Conservation (phyloP, 2,888 invertebrate species). For the Ormyrus pomaceus region DNA sequence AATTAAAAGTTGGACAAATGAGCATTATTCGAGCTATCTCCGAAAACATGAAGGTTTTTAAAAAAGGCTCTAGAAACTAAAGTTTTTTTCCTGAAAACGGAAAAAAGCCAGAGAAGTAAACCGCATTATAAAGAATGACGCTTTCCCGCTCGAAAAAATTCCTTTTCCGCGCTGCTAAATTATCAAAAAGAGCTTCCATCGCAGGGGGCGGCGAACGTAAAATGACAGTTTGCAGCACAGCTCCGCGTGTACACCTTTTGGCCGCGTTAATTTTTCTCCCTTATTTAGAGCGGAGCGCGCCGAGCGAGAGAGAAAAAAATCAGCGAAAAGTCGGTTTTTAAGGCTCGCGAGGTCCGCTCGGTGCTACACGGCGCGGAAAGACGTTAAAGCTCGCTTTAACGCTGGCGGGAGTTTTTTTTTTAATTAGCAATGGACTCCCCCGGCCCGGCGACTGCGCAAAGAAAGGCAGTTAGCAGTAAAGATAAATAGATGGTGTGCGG, state of each 20-base stretch:
- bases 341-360: background rate
- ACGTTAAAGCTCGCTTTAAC: constrained; percentile 26
- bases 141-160: constrained; percentile 2
- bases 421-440: constrained; percentile 43
- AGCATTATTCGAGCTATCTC: no score
- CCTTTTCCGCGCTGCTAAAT: background rate
- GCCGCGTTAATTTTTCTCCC: constrained; percentile 24
- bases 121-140: background rate
- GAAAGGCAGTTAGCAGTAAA: constrained; percentile 57
- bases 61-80: background rate
- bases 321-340: constrained; percentile 20
- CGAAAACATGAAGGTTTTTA: background rate
- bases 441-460: constrained; percentile 12
- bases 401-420: constrained; percentile 38
- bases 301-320: constrained; percentile 2
- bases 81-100: background rate
- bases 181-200: constrained; percentile 13
- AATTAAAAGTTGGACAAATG: no score
- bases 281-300: constrained; percentile 12
- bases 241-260: background rate
- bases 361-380: constrained; percentile 10
- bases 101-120: background rate
- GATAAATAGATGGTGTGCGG: constrained; percentile 56
- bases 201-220: background rate
- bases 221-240: constrained; percentile 18